Conservation (phyloP, 2,797 vertebrate genomes). For the Psittacula echo region DNA sequence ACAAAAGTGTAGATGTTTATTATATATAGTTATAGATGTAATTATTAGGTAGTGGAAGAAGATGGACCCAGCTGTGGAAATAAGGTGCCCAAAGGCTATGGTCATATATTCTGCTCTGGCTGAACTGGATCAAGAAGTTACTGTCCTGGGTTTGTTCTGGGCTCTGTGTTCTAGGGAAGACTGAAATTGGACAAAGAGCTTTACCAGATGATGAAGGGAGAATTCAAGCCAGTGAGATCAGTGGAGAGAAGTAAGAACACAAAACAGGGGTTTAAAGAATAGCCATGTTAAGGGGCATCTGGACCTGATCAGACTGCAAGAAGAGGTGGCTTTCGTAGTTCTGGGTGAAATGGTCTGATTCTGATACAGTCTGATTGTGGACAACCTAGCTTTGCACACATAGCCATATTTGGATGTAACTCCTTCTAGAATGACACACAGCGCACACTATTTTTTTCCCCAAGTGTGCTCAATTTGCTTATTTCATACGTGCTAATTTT, state of each 20-base stretch:
- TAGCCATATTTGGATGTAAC: background rate
- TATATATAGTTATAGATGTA: background rate
- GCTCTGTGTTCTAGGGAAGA: background rate
- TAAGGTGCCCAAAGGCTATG: background rate
- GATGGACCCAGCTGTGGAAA: background rate
- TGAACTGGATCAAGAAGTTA: background rate
- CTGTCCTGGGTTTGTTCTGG: background rate
- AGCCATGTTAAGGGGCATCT: accelerated
- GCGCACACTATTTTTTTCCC: accelerated
- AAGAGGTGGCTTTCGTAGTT: background rate
- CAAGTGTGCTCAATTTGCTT: background rate
- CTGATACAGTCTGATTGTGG: background rate
- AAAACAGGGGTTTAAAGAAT: background rate
- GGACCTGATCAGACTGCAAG: background rate
- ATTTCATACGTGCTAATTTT: background rate
- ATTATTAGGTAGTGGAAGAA: background rate
- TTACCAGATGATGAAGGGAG: background rate
- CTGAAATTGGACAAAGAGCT: background rate
- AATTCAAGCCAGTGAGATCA: background rate
- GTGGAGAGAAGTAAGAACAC: background rate
- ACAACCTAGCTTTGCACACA: background rate
- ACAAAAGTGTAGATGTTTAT: background rate
- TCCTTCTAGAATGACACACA: background rate
- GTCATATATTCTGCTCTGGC: accelerated
- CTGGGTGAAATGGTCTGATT: background rate